Evolutionary conservation across 2,113 vertebrate genomes (phyloP), one percentile per base, ranked within the genome.

Genomic region (Guaruba guarouba): DNA sequence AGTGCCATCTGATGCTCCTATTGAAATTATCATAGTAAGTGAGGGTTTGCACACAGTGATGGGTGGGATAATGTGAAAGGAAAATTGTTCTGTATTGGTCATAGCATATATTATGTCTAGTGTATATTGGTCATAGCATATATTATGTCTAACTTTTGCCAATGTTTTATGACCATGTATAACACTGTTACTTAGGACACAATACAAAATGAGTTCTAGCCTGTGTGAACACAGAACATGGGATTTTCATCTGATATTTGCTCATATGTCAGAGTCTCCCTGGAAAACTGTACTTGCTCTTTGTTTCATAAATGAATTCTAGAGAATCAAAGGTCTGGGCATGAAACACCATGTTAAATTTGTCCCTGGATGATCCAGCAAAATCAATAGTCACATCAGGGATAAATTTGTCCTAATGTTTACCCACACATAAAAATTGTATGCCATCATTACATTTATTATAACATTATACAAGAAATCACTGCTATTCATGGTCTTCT

Each of bases 361-460:
- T 86, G 10, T 78, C 43, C 82, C 68, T 83, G 33, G 76, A 75
- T 68, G 51, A 81, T 54, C 68, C 55, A 83, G 48, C 15, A 86
- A 86, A 94, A 93, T 94, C 71, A 81, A 86, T 86, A 90, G 29
- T 82, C 33, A 52, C 67, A 67, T 88, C 68, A 90, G 82, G 52
- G 84, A 86, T 71, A 87, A 64, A 93, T 96, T 94, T 69, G 3
- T 82, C 59, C 52, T 93, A 71, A 91, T 49, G 22, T 82, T 91
- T 93, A 71, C 11, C 25, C 61, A 77, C 51, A 88, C 39, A 86
- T 83, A 82, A 90, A 91, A 93, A 39, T 51, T 55, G 7, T 48
- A 41, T 75, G 48, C 10, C 29, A 71, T 86, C 64, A 81, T 75
- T 61, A 81, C 13, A 70, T 86, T 85, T 95, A 49, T 83, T 93